A percentile compares a stretch with the other conserved stretches of the same genome.
These are phyloP conservation scores for Bostrychus sinensis DNA, from an alignment of 2,113 vertebrate genomes.

Conservation along the genomic window DNA sequence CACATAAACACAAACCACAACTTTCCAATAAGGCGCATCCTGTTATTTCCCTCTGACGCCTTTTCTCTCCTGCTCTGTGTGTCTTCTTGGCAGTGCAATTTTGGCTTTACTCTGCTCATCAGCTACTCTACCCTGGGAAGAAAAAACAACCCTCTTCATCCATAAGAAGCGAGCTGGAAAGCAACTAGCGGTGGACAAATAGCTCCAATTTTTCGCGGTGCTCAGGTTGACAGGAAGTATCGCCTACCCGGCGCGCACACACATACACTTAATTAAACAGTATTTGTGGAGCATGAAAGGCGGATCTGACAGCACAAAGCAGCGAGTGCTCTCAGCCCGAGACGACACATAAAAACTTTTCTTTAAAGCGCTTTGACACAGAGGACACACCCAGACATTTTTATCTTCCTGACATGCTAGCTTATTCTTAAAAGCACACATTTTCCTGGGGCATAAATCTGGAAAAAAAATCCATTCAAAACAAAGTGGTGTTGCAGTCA, in stretches of 20 bases:
- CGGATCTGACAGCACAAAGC: slow-evolving; percentile 52
- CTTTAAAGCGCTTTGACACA: slow-evolving; percentile 31
- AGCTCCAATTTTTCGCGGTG: slow-evolving; percentile 56
- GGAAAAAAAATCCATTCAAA: slow-evolving; percentile 18
- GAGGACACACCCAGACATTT: slow-evolving; percentile 14
- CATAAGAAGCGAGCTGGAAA: slow-evolving; percentile 54
- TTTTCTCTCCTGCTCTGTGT: slow-evolving; percentile 13
- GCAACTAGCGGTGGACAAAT: slow-evolving; percentile 53
- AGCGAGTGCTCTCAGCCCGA: slow-evolving; percentile 35
- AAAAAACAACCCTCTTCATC: slow-evolving; percentile 40
- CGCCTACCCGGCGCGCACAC: slow-evolving; percentile 21
- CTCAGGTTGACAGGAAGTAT: slow-evolving; percentile 53
- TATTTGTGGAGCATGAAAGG: slow-evolving; percentile 52
- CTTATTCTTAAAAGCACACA: slow-evolving; percentile 9
- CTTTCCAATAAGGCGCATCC: slow-evolving; percentile 42
- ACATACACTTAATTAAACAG: slow-evolving; percentile 60
- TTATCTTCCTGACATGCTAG: slow-evolving; percentile 16
- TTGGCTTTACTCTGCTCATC: slow-evolving; percentile 56
- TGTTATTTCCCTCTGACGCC: slow-evolving; percentile 39
- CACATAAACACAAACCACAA: slow-evolving; percentile 46
- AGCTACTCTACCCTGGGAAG: not conserved
- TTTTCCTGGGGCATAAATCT: slow-evolving; percentile 20
- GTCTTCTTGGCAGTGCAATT: slow-evolving; percentile 61
- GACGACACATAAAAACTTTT: slow-evolving; percentile 30
- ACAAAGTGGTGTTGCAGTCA: slow-evolving; percentile 13